A percentile compares a stretch with the other conserved stretches of the same genome.
Conservation (phyloP, 2,888 invertebrate genomes). For the Linhomoeus sp. region DNA sequence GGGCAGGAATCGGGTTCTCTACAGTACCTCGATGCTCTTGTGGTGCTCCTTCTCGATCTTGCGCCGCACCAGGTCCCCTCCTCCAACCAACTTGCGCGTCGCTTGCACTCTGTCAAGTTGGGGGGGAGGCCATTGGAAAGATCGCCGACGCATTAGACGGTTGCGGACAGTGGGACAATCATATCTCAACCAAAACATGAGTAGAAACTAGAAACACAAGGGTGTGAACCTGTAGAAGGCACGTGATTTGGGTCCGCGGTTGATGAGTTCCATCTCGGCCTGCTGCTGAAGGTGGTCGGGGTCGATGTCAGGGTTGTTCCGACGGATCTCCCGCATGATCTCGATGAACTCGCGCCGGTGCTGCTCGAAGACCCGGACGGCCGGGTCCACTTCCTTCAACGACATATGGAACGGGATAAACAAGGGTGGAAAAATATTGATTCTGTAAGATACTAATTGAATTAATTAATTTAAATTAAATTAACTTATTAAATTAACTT, state of each 20-base stretch:
- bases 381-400: conserved; percentile 21
- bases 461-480: too few relatives aligned
- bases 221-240: conserved; percentile 54
- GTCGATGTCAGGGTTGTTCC: conserved; percentile 72
- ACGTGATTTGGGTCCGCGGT: conserved; percentile 60
- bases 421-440: too few relatives aligned
- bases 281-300: conserved; percentile 68
- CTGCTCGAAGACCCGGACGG: conserved; percentile 48
- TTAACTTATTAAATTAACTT: too few relatives aligned
- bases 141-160: too few relatives aligned
- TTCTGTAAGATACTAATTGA: too few relatives aligned
- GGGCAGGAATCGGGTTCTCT: too few relatives aligned
- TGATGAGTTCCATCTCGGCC: conserved; percentile 39
- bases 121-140: too few relatives aligned
- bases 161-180: too few relatives aligned
- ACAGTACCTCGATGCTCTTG: conserved; percentile 21
- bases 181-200: too few relatives aligned
- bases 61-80: conserved; percentile 65
- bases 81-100: conserved; percentile 78
- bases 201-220: too few relatives aligned
- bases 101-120: conserved; percentile 64
- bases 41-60: conserved; percentile 55
- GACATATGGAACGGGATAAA: too few relatives aligned
- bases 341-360: conserved; percentile 78
- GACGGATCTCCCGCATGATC: conserved; percentile 65